Evolutionary conservation across 2,888 invertebrate genomes (phyloP).

Genomic region (Nomada flava): DNA sequence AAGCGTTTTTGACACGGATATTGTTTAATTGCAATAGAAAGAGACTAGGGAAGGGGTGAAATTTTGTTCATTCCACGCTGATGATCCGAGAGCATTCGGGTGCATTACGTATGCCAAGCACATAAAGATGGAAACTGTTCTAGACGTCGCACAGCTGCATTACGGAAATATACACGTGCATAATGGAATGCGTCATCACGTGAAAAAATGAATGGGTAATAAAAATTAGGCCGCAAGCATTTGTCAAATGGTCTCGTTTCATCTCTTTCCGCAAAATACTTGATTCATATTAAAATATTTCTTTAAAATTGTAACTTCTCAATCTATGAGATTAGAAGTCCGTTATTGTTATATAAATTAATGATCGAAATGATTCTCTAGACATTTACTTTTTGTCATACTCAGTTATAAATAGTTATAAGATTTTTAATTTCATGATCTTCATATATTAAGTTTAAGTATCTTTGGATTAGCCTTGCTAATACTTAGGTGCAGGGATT

Average conservation of each 20-base stretch:
- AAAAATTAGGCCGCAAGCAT: neutral
- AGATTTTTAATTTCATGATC: neutral
- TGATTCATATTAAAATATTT: neutral
- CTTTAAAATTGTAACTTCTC: neutral
- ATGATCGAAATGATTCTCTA: no score
- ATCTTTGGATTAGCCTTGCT: neutral
- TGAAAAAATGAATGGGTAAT: slow-evolving; percentile 8
- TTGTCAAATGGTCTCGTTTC: neutral
- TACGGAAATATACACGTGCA: slow-evolving; percentile 30
- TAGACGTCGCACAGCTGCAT: slow-evolving; percentile 16
- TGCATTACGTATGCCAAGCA: neutral
- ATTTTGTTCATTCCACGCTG: neutral
- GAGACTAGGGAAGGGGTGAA: neutral
- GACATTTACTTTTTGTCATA: neutral
- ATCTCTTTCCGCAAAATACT: neutral
- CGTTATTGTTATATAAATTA: no score
- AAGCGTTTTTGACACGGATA: neutral
- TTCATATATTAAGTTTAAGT: neutral
- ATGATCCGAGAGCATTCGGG: neutral
- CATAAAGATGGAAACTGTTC: neutral
- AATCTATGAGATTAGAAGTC: neutral
- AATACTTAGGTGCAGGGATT: slow-evolving; percentile 15
- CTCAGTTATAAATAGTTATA: neutral
- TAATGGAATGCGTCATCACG: slow-evolving; percentile 38
- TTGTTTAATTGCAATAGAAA: neutral